Base-by-base conservation (phyloP, 2,797 vertebrate genomes). In the Dryobates pubescens region DNA sequence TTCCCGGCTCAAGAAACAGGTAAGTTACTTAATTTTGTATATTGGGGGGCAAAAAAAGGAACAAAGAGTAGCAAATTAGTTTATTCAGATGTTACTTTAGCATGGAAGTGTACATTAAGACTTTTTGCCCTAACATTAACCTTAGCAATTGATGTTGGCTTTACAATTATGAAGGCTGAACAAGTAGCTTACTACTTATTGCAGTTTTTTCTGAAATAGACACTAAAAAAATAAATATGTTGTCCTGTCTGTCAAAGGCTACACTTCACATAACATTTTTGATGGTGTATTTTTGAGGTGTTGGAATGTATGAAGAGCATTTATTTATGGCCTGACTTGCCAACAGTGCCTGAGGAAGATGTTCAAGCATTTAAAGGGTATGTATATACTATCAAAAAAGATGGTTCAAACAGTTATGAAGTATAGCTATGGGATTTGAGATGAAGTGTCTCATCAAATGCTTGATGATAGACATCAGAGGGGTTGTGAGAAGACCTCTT, bases 1-100 rank as follows among this genome's bases (percentile, higher is more conserved):
- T 43, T 84, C 97, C 17, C 92, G 30, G 64, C 96, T 97, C 47
- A 97, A 96, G 72, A 97, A 96, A 41, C 97, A 97, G 97, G 98
- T 98, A 75, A n/a, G 93, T 43, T 67, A 20, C 16, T 62, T 79
- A 49, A 7, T 32, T 38, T 86, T 41, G 78, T 82, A 16, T 51
- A 29, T 36, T 36, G 49, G 23, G 23, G 23, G 19, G 45, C 51
- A 47, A 16, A 30, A 23, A 17, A 56, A 9, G 12, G 6, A 54
- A 47, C 14, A 80, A 91, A 53, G 7, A 65, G 43, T 63, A 62
- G 8, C 34, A 47, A 58, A 45, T 58, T 45, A 57, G 10, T 80
- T 80, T 32, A 38, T 82, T 80, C 27, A 56, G 58, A 14, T 74
- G 26, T 36, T 45, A 7, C 63, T 91, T 82, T 72, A 83, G 13